These are phyloP conservation scores for Petrophora chlorosata DNA, from an alignment of 2,888 invertebrate species.

Conservation along the genomic window DNA sequence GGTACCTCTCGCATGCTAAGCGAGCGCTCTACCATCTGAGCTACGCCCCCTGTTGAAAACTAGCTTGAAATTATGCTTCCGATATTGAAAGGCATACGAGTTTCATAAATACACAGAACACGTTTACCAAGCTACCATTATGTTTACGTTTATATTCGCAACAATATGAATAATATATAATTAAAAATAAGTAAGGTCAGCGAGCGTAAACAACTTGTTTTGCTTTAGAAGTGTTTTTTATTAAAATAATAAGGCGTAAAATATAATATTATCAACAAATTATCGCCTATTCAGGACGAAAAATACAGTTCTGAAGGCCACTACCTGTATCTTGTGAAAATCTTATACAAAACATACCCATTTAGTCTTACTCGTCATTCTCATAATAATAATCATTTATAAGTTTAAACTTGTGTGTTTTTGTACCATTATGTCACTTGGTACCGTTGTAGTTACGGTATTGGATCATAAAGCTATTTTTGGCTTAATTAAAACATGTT, in stretches of 20 bases:
- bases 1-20: slow-evolving; percentile 84
- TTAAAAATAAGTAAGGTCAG: slow-evolving; percentile 10
- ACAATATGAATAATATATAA: slow-evolving; percentile 2
- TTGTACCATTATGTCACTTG: slow-evolving; percentile 18
- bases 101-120: no score
- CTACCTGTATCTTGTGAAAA: slow-evolving; percentile 13
- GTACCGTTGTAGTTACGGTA: slow-evolving; percentile 27
- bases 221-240: slow-evolving; percentile 7
- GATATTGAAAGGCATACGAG: no score
- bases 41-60: slow-evolving; percentile 82
- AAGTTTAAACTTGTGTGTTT: slow-evolving; percentile 10
- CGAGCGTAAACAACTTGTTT: slow-evolving; percentile 17
- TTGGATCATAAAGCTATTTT: slow-evolving; percentile 23
- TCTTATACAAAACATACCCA: slow-evolving; percentile 16
- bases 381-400: slow-evolving; percentile 1
- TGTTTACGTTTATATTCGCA: neutral
- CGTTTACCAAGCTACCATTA: no score
- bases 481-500: slow-evolving; percentile 16
- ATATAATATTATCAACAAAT: slow-evolving; percentile 7
- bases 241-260: slow-evolving; percentile 1
- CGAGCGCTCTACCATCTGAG: slow-evolving; percentile 85
- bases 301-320: slow-evolving; percentile 17
- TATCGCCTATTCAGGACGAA: neutral
- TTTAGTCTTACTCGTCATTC: slow-evolving; percentile 8
- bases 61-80: no score